These are phyloP conservation scores for Dipus sagitta DNA, from an alignment of 2,797 vertebrate genomes.

Conservation along the genomic window DNA sequence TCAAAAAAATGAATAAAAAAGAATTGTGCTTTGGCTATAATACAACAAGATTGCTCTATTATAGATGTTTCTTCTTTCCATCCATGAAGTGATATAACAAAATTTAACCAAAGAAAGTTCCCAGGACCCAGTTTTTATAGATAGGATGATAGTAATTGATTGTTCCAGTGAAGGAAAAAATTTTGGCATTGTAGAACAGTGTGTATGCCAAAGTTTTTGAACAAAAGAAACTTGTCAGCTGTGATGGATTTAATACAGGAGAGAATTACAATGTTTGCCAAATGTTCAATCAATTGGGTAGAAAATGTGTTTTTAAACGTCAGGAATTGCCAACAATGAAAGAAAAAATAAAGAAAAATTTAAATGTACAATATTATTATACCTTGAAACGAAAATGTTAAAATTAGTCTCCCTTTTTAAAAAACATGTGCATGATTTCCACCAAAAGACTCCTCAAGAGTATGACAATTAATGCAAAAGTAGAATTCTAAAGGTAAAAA, in stretches of 20 bases:
- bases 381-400: slow-evolving; percentile 66
- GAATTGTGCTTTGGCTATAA: neutral
- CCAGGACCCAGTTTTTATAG: slow-evolving; percentile 50
- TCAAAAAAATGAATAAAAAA: neutral
- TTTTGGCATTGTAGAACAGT: slow-evolving; percentile 1
- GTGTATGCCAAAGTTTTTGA: slow-evolving; percentile 56
- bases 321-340: slow-evolving; percentile 69
- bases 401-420: slow-evolving; percentile 58
- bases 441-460: slow-evolving; percentile 54
- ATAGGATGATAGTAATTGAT: slow-evolving; percentile 37
- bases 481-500: slow-evolving; percentile 62
- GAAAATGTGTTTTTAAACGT: slow-evolving; percentile 73
- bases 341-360: slow-evolving; percentile 78
- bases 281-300: slow-evolving; percentile 64
- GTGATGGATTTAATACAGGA: slow-evolving; percentile 30
- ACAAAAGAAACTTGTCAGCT: slow-evolving; percentile 70
- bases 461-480: slow-evolving; percentile 52
- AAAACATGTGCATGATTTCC: slow-evolving; percentile 59
- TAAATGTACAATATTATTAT: slow-evolving; percentile 73
- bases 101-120: neutral
- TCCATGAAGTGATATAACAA: slow-evolving; percentile 5
- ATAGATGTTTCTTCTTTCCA: neutral
- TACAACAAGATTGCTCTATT: neutral
- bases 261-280: slow-evolving; percentile 73
- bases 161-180: slow-evolving; percentile 56